phyloP scores from a whole-genome alignment of 2,113 vertebrate species.

The Astur gentilis region DNA sequence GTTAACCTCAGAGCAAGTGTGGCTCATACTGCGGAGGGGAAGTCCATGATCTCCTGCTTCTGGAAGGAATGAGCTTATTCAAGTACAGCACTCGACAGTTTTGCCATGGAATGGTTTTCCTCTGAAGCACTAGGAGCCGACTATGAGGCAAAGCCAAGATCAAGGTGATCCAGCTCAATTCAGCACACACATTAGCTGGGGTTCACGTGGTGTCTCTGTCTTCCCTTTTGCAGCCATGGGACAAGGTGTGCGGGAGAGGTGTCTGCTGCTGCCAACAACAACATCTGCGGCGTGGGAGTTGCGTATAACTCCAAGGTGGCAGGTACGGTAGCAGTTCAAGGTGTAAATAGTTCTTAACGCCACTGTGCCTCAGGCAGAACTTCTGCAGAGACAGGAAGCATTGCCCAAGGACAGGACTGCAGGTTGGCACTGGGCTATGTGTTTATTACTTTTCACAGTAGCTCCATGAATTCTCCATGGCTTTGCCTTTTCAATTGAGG shows the following conservation, averaged over 20 bases:
- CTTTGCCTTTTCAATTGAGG: not conserved
- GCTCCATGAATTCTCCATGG: not conserved
- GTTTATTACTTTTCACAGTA: not conserved
- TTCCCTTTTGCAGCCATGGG: constrained; percentile 83
- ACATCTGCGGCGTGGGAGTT: constrained; percentile 97
- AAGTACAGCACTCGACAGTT: not conserved
- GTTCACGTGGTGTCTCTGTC: not conserved
- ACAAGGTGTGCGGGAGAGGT: constrained; percentile 97
- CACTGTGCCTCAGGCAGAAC: not conserved
- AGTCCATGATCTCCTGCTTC: not conserved
- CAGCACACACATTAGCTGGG: rapidly evolving
- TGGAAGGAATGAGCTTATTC: not conserved
- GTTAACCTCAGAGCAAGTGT: not conserved
- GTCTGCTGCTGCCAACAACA: constrained; percentile 95
- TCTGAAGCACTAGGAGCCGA: not conserved
- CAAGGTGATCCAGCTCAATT: rapidly evolving
- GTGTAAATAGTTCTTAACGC: not conserved
- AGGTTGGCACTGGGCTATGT: not conserved
- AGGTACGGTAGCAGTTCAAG: constrained; percentile 71
- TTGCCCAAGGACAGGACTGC: not conserved
- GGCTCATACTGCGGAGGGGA: not conserved
- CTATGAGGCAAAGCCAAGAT: not conserved
- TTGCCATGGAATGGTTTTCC: not conserved
- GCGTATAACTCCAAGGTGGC: constrained; percentile 97
- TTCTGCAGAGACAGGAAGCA: not conserved